Conservation (phyloP, 2,797 vertebrate species). For the Benthosema pterotum region DNA sequence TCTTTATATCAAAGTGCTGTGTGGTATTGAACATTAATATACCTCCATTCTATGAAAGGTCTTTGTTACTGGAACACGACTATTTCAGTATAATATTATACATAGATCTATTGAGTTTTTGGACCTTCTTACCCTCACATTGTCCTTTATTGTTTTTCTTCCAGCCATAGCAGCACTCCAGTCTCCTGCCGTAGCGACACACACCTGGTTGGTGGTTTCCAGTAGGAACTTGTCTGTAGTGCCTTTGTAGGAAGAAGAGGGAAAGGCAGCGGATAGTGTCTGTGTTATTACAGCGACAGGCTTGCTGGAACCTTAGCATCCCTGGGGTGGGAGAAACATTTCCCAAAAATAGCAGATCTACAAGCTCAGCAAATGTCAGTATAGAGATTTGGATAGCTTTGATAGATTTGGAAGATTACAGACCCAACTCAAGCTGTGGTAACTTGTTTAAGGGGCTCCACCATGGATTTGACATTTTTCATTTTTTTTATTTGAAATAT, state of each 20-base stretch:
- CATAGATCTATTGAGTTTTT: background rate
- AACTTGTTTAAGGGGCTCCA: too few species aligned
- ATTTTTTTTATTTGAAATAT: too few species aligned
- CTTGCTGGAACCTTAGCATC: too few species aligned
- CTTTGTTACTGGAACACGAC: background rate
- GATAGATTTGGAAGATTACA: too few species aligned
- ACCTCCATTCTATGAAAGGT: too few species aligned
- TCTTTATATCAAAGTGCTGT: background rate
- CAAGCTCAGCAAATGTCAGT: too few species aligned
- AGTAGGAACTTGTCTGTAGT: slow-evolving; percentile 72
- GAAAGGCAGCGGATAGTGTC: background rate
- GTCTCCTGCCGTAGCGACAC: slow-evolving; percentile 88
- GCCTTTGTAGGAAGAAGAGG: slow-evolving; percentile 60
- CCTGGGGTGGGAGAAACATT: too few species aligned
- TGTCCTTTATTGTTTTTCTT: slow-evolving; percentile 87
- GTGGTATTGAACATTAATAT: background rate
- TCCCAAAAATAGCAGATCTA: too few species aligned
- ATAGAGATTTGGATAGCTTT: too few species aligned
- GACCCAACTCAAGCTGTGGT: too few species aligned
- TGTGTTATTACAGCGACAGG: too few species aligned
- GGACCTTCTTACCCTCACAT: slow-evolving; percentile 88
- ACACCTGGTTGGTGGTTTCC: slow-evolving; percentile 84
- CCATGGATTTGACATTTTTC: too few species aligned
- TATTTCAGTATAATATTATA: background rate
- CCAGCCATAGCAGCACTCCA: slow-evolving; percentile 97